These are phyloP conservation scores for Hippopotamyrus pictus DNA, from an alignment of 2,797 vertebrate genomes.

Conservation along the genomic window DNA sequence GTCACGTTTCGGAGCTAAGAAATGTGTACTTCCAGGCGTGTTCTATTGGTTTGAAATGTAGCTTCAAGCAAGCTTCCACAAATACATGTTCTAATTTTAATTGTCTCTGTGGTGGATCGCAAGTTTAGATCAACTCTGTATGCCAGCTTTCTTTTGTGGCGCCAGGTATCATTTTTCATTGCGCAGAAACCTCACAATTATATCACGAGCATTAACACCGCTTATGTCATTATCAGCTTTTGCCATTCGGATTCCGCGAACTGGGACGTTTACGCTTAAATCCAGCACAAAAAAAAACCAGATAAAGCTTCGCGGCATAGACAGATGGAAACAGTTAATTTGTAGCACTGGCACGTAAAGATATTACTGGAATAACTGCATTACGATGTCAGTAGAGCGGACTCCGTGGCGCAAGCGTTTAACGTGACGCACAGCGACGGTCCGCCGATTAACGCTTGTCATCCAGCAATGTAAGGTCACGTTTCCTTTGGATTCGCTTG, in stretches of 20 bases:
- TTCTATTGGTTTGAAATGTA: background rate
- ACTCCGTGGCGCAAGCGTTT: background rate
- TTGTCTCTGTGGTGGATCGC: background rate
- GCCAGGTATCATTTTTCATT: background rate
- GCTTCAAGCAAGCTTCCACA: background rate
- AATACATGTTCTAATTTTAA: background rate
- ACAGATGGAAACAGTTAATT: background rate
- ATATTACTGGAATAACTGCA: conserved; percentile 9
- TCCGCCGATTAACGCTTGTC: background rate
- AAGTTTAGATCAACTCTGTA: background rate
- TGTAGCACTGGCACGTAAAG: background rate
- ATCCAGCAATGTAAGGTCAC: background rate
- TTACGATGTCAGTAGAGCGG: background rate
- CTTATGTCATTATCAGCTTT: background rate
- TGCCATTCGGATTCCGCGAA: background rate
- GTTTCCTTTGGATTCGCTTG: conserved; percentile 9
- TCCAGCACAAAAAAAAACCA: background rate
- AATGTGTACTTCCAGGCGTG: background rate
- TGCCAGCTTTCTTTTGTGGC: background rate
- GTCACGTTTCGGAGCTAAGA: background rate
- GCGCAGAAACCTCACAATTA: conserved; percentile 3
- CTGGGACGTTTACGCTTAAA: background rate
- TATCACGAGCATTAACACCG: background rate
- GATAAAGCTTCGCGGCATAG: background rate
- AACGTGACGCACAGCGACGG: background rate